A percentile compares a stretch with the other conserved stretches of the same genome.
Evolutionary conservation across 2,113 vertebrate species (phyloP).

Genomic region (Centrocercus urophasianus): DNA sequence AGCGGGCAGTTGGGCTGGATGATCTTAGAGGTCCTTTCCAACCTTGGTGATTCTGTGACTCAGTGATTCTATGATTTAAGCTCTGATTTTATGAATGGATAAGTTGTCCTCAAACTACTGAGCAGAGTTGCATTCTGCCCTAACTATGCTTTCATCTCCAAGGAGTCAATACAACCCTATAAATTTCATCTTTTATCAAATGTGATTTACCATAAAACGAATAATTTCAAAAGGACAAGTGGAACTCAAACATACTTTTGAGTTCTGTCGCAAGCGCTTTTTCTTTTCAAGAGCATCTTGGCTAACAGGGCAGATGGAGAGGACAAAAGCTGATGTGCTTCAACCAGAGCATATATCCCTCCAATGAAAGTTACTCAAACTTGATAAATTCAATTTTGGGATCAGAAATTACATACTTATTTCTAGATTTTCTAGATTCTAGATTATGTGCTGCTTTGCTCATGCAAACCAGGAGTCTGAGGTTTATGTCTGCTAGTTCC

Average conservation of each 20-base stretch:
- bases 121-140: not conserved
- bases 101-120: not conserved
- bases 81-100: not conserved
- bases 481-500: not conserved
- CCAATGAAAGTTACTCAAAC: not conserved
- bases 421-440: not conserved
- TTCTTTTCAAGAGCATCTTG: slow-evolving; percentile 31
- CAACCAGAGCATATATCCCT: slow-evolving; percentile 17
- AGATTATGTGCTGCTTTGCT: not conserved
- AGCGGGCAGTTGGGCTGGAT: too few relatives aligned
- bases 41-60: too few relatives aligned
- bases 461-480: not conserved
- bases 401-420: not conserved
- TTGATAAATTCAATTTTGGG: slow-evolving; percentile 32
- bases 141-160: not conserved
- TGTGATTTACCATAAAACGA: not conserved
- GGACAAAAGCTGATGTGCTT: slow-evolving; percentile 23
- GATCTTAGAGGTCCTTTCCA: too few relatives aligned
- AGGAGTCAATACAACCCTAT: not conserved
- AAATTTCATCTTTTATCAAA: not conserved
- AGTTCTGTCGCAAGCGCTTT: slow-evolving; percentile 31
- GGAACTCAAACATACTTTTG: not conserved
- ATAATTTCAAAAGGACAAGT: not conserved
- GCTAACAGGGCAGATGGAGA: slow-evolving; percentile 17
- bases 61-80: not conserved